A percentile compares a stretch with the other conserved stretches of the same genome.
phyloP scores from a whole-genome alignment of 23 tunicate species.

The Halocynthia aurantium region DNA sequence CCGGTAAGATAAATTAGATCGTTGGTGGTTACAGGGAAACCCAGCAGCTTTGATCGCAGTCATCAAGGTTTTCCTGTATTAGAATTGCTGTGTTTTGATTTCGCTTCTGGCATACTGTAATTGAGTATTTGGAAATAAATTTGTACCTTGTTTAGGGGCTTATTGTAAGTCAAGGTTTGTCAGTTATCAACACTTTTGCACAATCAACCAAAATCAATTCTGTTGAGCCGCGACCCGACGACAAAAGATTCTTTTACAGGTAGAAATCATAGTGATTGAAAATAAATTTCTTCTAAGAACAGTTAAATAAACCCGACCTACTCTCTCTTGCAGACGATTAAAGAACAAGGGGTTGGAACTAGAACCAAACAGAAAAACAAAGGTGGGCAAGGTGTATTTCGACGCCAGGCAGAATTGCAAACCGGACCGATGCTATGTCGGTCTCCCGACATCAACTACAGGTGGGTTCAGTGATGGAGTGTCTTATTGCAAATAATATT shows the following conservation, averaged over 20 bases:
- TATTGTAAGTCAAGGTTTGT: slow-evolving; percentile 49
- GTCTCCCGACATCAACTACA: slow-evolving; percentile 85
- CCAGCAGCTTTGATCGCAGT: background rate
- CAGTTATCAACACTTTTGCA: slow-evolving; percentile 64
- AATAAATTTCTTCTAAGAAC: background rate
- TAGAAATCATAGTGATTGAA: too few relatives aligned
- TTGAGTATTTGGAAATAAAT: background rate
- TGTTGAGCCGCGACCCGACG: slow-evolving; percentile 11
- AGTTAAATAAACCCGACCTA: background rate
- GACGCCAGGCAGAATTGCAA: slow-evolving; percentile 71
- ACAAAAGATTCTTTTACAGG: slow-evolving; percentile 71
- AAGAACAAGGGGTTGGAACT: slow-evolving; percentile 52
- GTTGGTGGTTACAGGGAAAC: too few relatives aligned
- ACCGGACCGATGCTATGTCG: slow-evolving; percentile 81
- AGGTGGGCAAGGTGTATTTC: slow-evolving; percentile 75
- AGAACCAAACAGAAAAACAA: slow-evolving; percentile 53
- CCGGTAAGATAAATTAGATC: slow-evolving; percentile 48
- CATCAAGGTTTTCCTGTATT: background rate
- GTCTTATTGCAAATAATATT: background rate
- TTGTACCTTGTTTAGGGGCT: slow-evolving; percentile 35
- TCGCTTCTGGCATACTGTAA: too few relatives aligned
- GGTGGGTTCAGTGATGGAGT: slow-evolving; percentile 18
- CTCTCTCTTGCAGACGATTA: slow-evolving; percentile 43
- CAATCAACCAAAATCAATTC: slow-evolving; percentile 57
- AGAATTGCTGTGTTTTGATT: background rate